Conservation (phyloP, 1,140 invertebrate species). For the Bombus pyrosoma region DNA sequence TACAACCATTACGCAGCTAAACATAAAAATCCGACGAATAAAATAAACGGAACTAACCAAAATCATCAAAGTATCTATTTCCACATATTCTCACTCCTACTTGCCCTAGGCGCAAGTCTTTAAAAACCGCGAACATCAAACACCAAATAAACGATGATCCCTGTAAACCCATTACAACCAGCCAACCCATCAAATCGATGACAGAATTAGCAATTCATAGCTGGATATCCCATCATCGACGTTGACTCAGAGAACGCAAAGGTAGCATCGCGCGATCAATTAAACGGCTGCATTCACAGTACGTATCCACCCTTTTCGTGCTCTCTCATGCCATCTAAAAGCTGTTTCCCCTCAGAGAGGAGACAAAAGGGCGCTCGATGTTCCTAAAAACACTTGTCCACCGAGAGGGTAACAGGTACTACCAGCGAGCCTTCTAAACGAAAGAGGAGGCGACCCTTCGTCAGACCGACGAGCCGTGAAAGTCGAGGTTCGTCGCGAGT, state of each 20-base stretch:
- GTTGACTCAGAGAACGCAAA: not conserved
- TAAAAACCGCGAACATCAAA: not conserved
- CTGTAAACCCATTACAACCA: not conserved
- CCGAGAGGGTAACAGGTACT: slow-evolving; percentile 43
- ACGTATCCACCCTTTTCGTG: slow-evolving; percentile 8
- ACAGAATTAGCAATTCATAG: slow-evolving; percentile 12
- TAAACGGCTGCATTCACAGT: not conserved
- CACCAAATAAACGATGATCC: not conserved
- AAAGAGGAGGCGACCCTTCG: slow-evolving; percentile 27
- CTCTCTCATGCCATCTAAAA: not conserved
- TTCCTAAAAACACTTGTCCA: slow-evolving; percentile 41
- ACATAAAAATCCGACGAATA: too few species aligned
- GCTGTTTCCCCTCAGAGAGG: not conserved
- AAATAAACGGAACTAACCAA: not conserved
- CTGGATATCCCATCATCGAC: not conserved
- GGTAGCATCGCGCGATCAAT: slow-evolving; percentile 20
- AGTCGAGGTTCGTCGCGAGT: slow-evolving; percentile 37
- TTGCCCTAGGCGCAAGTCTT: not conserved
- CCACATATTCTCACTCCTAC: not conserved
- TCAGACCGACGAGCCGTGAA: slow-evolving; percentile 44
- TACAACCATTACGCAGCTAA: too few species aligned
- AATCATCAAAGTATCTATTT: not conserved
- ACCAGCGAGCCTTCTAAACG: not conserved
- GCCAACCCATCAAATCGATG: not conserved
- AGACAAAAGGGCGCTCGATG: slow-evolving; percentile 1